phyloP scores from a whole-genome alignment of 2,888 invertebrate genomes.

The Heteropelma amictum region DNA sequence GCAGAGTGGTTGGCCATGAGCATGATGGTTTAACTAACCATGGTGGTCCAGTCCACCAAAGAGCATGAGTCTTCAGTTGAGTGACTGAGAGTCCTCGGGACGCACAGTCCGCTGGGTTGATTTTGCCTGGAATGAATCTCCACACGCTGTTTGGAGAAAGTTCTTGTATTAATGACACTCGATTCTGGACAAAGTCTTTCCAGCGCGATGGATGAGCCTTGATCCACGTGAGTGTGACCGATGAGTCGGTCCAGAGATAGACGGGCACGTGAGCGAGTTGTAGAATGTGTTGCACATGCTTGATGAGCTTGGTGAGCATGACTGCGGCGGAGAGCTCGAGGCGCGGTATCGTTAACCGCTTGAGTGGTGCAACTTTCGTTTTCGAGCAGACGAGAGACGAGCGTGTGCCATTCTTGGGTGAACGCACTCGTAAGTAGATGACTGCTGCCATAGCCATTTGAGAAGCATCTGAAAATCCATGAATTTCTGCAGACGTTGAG shows the following conservation, averaged over 20 bases:
- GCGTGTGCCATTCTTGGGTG: background rate
- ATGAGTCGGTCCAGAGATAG: background rate
- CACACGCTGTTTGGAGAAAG: constrained; percentile 22
- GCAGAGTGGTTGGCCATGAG: background rate
- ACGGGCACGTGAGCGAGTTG: background rate
- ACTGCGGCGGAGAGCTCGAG: constrained; percentile 43
- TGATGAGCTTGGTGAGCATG: constrained; percentile 28
- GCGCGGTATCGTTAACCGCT: constrained; percentile 42
- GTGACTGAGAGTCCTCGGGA: constrained; percentile 7
- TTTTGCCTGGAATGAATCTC: constrained; percentile 17
- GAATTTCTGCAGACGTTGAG: background rate
- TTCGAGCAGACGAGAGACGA: background rate
- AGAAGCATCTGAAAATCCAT: background rate
- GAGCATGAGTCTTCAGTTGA: constrained; percentile 1
- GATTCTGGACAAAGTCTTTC: background rate
- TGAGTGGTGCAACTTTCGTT: constrained; percentile 45
- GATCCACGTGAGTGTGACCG: background rate
- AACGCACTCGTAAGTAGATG: background rate
- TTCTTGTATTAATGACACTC: constrained; percentile 41
- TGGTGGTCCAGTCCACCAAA: constrained; percentile 6
- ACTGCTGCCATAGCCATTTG: background rate
- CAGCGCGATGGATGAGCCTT: background rate
- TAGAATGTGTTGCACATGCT: constrained; percentile 6
- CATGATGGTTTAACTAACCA: background rate
- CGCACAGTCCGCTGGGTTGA: constrained; percentile 47